Evolutionary conservation across 2,888 invertebrate species (phyloP).

Genomic region (Melanophora roralis): DNA sequence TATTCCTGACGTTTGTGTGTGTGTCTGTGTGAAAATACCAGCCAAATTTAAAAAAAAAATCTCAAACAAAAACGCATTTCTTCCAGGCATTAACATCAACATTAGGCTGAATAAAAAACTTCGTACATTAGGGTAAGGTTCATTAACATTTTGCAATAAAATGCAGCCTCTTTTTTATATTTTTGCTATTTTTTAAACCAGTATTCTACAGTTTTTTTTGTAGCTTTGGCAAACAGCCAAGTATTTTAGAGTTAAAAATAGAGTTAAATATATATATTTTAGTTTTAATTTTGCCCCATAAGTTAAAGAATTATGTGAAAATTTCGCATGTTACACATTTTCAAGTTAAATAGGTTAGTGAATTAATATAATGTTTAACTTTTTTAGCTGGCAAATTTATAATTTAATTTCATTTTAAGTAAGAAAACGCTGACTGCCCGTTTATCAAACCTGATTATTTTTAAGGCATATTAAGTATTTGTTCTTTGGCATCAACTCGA

Average conservation of each 20-base stretch:
- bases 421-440: too few species aligned
- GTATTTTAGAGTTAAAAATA: slow-evolving; percentile 4
- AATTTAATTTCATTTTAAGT: too few species aligned
- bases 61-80: slow-evolving; percentile 11
- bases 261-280: slow-evolving; percentile 22
- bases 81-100: background rate
- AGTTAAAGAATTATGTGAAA: background rate
- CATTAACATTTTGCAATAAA: slow-evolving; percentile 58
- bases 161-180: slow-evolving; percentile 32
- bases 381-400: too few species aligned
- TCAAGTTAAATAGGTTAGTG: slow-evolving; percentile 49
- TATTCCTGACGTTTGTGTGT: background rate
- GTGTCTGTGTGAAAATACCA: background rate
- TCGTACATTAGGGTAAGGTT: slow-evolving; percentile 50
- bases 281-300: slow-evolving; percentile 21
- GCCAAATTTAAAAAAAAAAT: slow-evolving; percentile 30
- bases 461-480: too few species aligned
- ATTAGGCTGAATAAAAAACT: background rate
- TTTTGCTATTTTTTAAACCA: background rate
- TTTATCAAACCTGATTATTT: too few species aligned
- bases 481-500: too few species aligned
- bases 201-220: background rate
- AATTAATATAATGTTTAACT: background rate
- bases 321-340: slow-evolving; percentile 27
- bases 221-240: slow-evolving; percentile 50